Base-by-base conservation (phyloP, 2,888 invertebrate genomes). In the Drosophila algonquin region DNA sequence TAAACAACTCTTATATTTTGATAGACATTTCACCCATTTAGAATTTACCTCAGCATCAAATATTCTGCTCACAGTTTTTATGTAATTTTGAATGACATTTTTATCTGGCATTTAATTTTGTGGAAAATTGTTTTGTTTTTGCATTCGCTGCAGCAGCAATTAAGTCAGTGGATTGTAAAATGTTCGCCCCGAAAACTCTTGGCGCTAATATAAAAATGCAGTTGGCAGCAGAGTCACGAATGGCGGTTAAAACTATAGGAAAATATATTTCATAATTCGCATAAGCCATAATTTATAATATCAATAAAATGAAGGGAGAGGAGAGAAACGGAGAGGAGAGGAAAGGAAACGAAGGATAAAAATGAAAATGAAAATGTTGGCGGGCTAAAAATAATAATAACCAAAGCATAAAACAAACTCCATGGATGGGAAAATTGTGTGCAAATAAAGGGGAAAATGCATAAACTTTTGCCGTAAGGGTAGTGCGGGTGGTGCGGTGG, bases 261-360 rank as follows among this genome's bases (percentile, higher is more conserved):
- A 48, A 59, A 44, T 40, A 68, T 74, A 59, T 65, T 75, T 69
- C 52, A 75, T 79, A 74, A 75, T 77, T 77, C 57, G 64, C 57
- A 53, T 67, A 80, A 87, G 67, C 72, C 74, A 71, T 83, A 82
- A 87, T 85, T 83, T 86, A 80, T 85, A 79, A 87, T 72, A 87
- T 69, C 71, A 87, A 87, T 81, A 81, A 85, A 71, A 73, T 73
- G 67, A 56, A 63, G 72, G 70, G 24, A 24, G 21, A 73, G 70
- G 24, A 24, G 21, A 21, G 21, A 1, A 21, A 3, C 72, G 70
- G 24, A 24, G 21, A 21, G 21, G 0, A 21, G 0, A 21, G 21
- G 21, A 21, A 3, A 21, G 21, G 21, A 21, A 21, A 21, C 21
- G 63, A 56, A 27, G 56, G 57, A 61, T 60, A 65, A 64, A 45